These are phyloP conservation scores for Onychorhynchus coronatus DNA, from an alignment of 2,113 vertebrate genomes.

Conservation along the genomic window DNA sequence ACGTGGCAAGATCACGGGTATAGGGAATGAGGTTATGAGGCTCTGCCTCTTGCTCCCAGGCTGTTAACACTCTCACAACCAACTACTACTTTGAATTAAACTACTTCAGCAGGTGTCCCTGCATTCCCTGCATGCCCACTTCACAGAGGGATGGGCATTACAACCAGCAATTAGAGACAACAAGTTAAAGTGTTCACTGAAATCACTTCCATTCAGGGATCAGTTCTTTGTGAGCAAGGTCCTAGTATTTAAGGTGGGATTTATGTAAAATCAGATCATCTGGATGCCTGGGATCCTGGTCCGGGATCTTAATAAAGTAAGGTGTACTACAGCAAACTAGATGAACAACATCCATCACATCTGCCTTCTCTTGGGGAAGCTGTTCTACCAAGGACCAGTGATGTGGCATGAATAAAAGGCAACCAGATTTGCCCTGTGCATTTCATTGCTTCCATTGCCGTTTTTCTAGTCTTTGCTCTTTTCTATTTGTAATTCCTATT, in stretches of 20 bases:
- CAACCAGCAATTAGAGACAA: background rate
- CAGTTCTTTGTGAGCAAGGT: background rate
- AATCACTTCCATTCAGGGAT: background rate
- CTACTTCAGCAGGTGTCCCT: background rate
- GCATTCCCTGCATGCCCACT: background rate
- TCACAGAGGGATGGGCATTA: background rate
- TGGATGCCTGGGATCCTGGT: background rate
- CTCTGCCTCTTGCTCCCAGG: background rate
- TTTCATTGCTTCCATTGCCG: background rate
- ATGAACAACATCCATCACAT: background rate
- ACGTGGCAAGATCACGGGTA: background rate
- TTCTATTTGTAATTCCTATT: background rate
- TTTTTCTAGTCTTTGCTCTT: background rate
- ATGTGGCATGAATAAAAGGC: background rate
- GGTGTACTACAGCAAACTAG: background rate
- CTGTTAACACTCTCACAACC: background rate
- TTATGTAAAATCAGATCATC: background rate
- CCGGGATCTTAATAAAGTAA: background rate
- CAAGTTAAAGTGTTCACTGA: background rate
- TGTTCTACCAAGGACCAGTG: background rate
- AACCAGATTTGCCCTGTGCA: background rate
- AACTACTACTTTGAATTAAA: background rate
- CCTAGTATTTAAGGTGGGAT: background rate
- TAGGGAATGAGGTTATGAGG: background rate
- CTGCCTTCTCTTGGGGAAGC: background rate